A percentile compares a stretch with the other conserved stretches of the same genome.
Evolutionary conservation across 2,888 invertebrate species (phyloP).

Genomic region (Eucriotettix oculatus): DNA sequence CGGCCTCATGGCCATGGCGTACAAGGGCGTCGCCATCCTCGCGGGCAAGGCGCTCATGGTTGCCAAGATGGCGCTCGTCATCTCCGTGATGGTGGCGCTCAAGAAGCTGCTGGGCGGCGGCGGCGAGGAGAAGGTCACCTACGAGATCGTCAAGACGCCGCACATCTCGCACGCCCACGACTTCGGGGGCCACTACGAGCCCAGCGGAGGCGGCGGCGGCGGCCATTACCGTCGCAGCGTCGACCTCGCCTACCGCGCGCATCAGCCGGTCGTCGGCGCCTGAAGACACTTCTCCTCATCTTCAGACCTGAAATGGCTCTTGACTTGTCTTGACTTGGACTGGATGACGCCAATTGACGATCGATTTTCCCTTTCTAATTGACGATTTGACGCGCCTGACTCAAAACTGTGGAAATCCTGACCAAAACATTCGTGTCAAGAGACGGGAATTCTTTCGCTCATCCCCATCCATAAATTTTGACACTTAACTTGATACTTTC

Average conservation of each 20-base stretch:
- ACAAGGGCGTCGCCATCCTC: constrained; percentile 11
- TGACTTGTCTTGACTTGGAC: too few relatives aligned
- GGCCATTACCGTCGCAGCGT: constrained; percentile 29
- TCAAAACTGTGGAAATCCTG: too few relatives aligned
- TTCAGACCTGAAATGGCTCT: neutral
- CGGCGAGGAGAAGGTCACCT: constrained; percentile 45
- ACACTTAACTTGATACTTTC: too few relatives aligned
- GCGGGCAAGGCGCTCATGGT: constrained; percentile 21
- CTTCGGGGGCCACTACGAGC: constrained; percentile 44
- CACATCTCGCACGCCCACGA: constrained; percentile 41
- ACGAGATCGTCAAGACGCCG: constrained; percentile 76
- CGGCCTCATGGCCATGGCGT: constrained; percentile 8
- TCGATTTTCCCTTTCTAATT: too few relatives aligned
- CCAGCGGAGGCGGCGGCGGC: constrained; percentile 25
- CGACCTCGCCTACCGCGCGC: neutral
- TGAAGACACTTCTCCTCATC: neutral
- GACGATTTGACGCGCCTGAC: too few relatives aligned
- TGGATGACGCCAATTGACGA: too few relatives aligned
- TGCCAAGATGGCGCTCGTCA: constrained; percentile 21
- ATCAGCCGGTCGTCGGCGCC: neutral
- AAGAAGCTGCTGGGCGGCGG: constrained; percentile 7
- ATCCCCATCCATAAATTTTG: too few relatives aligned
- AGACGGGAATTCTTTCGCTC: too few relatives aligned
- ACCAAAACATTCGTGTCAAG: too few relatives aligned
- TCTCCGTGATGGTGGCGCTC: constrained; percentile 22